Conservation (phyloP, 2,113 vertebrate genomes). For the Catagonus wagneri region DNA sequence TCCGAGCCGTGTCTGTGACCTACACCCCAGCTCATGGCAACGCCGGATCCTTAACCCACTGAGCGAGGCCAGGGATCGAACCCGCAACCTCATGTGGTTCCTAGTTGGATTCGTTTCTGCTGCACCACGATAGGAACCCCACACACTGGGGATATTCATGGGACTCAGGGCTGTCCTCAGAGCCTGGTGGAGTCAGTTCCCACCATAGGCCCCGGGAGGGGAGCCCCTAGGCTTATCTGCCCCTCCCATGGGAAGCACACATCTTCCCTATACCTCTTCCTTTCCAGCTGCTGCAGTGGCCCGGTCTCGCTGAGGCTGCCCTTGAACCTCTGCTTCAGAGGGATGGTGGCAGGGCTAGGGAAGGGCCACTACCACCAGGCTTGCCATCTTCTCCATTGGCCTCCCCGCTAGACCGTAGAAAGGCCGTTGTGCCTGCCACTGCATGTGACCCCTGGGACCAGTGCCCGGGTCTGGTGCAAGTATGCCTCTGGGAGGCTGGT, state of each 20-base stretch:
- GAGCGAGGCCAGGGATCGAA: too few relatives aligned
- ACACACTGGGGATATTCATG: background rate
- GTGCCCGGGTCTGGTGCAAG: background rate
- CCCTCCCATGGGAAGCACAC: background rate
- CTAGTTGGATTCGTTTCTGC: too few relatives aligned
- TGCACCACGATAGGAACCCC: background rate
- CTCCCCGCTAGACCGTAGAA: background rate
- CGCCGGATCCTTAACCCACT: too few relatives aligned
- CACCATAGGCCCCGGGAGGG: background rate
- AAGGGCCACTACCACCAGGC: background rate
- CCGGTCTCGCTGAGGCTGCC: background rate
- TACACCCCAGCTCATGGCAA: too few relatives aligned
- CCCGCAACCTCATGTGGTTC: too few relatives aligned
- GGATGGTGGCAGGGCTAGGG: rapidly evolving
- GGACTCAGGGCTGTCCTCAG: background rate
- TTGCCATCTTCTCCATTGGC: background rate
- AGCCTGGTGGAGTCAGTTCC: background rate
- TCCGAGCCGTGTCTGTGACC: too few relatives aligned
- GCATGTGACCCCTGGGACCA: background rate
- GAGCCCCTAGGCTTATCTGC: background rate
- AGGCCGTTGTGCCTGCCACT: background rate
- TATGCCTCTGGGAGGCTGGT: background rate
- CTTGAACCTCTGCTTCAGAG: background rate
- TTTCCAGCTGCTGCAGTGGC: background rate
- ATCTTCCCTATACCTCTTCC: background rate